A percentile compares a stretch with the other conserved stretches of the same genome.
phyloP scores from a whole-genome alignment of 1,140 invertebrate species.

The Euglossa dilemma region DNA sequence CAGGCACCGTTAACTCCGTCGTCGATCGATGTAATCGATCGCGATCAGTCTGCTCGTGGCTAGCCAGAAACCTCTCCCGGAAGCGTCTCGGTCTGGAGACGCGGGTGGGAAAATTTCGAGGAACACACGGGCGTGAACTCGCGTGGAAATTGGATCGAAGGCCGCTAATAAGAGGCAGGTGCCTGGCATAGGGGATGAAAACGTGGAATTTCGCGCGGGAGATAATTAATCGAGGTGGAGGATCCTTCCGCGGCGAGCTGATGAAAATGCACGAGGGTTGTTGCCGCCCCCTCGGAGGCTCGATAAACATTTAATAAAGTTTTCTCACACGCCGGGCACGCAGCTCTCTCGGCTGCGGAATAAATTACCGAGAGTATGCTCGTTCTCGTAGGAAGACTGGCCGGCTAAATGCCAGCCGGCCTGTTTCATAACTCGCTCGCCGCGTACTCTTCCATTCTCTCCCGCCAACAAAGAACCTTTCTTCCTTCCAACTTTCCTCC shows the following conservation, averaged over 20 bases:
- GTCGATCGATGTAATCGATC: not conserved
- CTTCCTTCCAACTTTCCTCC: not conserved
- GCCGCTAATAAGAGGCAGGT: too few species aligned
- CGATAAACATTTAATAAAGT: slow-evolving; percentile 22
- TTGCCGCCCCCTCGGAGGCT: not conserved
- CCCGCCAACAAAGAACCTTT: not conserved
- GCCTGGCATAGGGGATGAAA: not conserved
- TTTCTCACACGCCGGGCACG: not conserved
- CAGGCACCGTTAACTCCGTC: slow-evolving; percentile 20
- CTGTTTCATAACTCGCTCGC: slow-evolving; percentile 10
- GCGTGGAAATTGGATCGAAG: too few species aligned
- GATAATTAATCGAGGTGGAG: slow-evolving; percentile 19
- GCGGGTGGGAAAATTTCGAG: too few species aligned
- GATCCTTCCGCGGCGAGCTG: slow-evolving; percentile 9
- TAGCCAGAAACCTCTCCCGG: too few species aligned
- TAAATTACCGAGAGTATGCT: not conserved
- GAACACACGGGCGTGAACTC: too few species aligned
- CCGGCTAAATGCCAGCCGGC: slow-evolving; percentile 8
- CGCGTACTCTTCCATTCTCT: too few species aligned
- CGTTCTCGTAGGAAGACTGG: not conserved
- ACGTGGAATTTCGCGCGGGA: not conserved
- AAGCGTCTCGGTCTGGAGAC: too few species aligned
- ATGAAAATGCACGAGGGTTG: slow-evolving; percentile 31
- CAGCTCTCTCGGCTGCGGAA: not conserved
- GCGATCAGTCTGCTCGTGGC: not conserved